Percentiles rank a stretch among this genome's conserved stretches.
Evolutionary conservation across 2,797 vertebrate species (phyloP).

Genomic region (Peromyscus melanophrys): DNA sequence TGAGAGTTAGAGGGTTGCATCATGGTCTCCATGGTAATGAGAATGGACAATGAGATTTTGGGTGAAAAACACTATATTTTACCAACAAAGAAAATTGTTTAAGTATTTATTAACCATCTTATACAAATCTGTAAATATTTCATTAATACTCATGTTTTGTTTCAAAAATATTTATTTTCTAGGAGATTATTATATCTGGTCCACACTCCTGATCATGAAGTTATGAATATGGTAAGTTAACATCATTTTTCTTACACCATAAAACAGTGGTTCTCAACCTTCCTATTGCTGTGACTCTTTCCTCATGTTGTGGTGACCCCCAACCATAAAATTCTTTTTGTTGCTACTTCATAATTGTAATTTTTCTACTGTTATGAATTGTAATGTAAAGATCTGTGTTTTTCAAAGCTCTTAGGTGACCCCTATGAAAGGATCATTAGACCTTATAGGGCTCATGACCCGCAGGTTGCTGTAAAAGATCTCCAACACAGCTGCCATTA

Average conservation of each 20-base stretch:
- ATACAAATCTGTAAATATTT: conserved; percentile 30
- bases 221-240: not conserved
- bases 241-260: conserved; percentile 17
- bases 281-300: not conserved
- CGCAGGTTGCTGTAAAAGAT: not conserved
- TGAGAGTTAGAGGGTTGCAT: not conserved
- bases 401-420: not conserved
- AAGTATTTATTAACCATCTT: conserved; percentile 34
- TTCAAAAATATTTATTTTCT: conserved; percentile 32
- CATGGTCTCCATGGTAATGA: not conserved
- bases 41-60: not conserved
- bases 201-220: not conserved
- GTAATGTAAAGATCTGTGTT: not conserved
- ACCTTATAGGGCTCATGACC: not conserved
- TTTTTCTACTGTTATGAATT: not conserved
- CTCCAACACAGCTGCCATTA: conserved; percentile 33
- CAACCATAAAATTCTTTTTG: not conserved
- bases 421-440: not conserved
- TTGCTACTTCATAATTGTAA: not conserved
- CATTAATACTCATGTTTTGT: conserved; percentile 39
- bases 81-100: not conserved
- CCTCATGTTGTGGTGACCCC: not conserved
- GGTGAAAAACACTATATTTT: conserved; percentile 36
- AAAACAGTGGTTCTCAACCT: not conserved
- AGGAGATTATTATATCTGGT: not conserved